Evolutionary conservation across 2,797 vertebrate genomes (phyloP).

Genomic region (Vireo griseus): DNA sequence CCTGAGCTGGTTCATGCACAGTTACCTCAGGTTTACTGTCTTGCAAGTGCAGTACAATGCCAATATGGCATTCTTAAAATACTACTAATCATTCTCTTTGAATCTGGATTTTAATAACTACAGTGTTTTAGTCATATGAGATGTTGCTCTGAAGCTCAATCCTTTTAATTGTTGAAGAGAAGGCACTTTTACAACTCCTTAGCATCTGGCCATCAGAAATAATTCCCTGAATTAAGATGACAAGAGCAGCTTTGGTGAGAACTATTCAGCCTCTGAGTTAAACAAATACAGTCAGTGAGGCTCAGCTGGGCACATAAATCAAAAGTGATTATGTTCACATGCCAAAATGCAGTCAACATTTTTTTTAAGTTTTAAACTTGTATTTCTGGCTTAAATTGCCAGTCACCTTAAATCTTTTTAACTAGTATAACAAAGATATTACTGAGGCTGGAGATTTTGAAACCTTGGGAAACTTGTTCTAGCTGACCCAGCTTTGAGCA

Average conservation of each 20-base stretch:
- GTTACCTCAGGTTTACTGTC: neutral
- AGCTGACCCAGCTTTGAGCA: neutral
- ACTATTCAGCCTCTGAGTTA: neutral
- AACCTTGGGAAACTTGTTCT: neutral
- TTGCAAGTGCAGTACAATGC: neutral
- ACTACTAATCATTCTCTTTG: neutral
- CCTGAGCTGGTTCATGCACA: neutral
- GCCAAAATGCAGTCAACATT: neutral
- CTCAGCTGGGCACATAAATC: neutral
- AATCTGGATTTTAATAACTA: neutral
- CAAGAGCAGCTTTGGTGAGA: neutral
- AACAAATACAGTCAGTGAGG: neutral
- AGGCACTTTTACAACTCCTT: neutral
- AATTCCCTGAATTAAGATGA: neutral
- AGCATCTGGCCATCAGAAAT: conserved; percentile 15
- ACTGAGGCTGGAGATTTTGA: neutral
- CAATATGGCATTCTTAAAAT: neutral
- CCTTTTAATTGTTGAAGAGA: neutral
- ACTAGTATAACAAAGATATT: neutral
- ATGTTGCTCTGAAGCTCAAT: neutral
- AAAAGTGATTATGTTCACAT: neutral
- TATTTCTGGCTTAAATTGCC: neutral
- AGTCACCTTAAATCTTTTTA: neutral
- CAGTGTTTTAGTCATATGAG: neutral
- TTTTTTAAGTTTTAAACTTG: neutral